Evolutionary conservation across 2,113 vertebrate species (phyloP), one percentile per base, ranked within the genome.

Genomic region (Hirundichthys speculiger): DNA sequence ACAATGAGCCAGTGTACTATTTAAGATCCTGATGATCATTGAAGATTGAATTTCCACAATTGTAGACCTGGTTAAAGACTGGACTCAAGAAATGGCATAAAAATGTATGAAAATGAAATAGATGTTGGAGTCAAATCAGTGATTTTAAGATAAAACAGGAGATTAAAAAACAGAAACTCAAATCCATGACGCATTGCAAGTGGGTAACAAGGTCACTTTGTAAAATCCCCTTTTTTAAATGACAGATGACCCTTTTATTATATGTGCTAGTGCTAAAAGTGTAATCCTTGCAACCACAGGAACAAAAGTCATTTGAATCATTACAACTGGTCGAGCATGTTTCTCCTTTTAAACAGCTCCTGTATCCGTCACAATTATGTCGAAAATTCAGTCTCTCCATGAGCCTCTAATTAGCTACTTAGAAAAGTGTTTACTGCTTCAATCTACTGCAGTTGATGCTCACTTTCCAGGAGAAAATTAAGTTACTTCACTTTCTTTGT

Each of bases 371-470:
- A 24, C 72, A 81, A 86, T 84, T 83, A 79, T 57, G 64, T 65
- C 74, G 69, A 80, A 80, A 79, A 76, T 84, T 80, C 80, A 66
- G 63, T 75, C 62, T 76, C 60, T 68, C 79, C 53, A 13, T 63
- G 75, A 69, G 76, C 49, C 70, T 62, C 30, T 72, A 83, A 81
- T 83, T 78, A 73, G 30, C 75, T 56, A 72, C 85, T 87, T 77
- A 70, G 64, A 79, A 30, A 51, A 64, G 66, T 65, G 64, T 79
- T 84, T 71, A 73, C 66, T 77, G 76, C 69, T 50, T 79, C 65
- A 80, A 69, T 77, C 71, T 74, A 68, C 71, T 73, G 57, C 77
- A 64, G 63, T 50, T 22, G 42, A 58, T 65, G n/a, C 43, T 47
- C 38, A 41, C 45, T 64, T 76, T 14, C 15, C 2, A 49, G 25